Evolutionary conservation across 2,797 vertebrate species (phyloP).

Genomic region (Lutjanus argentimaculatus): DNA sequence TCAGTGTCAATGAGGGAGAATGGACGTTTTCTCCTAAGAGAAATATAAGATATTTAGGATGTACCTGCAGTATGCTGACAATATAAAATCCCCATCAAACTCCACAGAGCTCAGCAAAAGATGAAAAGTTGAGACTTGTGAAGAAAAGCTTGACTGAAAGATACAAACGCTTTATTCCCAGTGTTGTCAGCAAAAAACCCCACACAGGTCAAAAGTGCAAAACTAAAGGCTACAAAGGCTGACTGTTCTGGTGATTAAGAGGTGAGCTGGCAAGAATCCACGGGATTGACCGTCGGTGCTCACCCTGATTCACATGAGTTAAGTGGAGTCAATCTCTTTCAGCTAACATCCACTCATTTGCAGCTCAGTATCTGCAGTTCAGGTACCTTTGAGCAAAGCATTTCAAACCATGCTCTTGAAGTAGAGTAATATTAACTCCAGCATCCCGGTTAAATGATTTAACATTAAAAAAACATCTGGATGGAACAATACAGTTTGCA

Average conservation of each 20-base stretch:
- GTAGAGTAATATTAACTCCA: not conserved
- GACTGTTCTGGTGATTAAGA: constrained; percentile 33
- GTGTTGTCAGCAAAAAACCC: constrained; percentile 49
- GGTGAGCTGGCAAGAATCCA: constrained; percentile 19
- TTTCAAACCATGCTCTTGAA: not conserved
- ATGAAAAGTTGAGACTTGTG: constrained; percentile 48
- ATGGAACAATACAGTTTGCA: not conserved
- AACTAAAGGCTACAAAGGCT: constrained; percentile 30
- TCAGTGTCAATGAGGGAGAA: constrained; percentile 12
- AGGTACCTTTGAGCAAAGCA: not conserved
- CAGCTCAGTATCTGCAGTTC: constrained; percentile 5
- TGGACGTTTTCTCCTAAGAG: constrained; percentile 1
- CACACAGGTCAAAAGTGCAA: constrained; percentile 50
- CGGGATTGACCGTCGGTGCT: constrained; percentile 21
- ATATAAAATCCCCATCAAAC: constrained; percentile 29
- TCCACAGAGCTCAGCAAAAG: constrained; percentile 50
- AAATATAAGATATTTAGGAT: constrained; percentile 56
- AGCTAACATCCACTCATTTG: constrained; percentile 13
- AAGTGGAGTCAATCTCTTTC: constrained; percentile 31
- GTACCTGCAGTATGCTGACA: constrained; percentile 51
- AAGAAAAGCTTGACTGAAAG: constrained; percentile 44
- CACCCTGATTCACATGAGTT: constrained; percentile 26
- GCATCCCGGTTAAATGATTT: not conserved
- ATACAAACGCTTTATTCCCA: constrained; percentile 39
- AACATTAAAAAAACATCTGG: not conserved